Conservation (phyloP, 2,888 invertebrate species). For the Campopleginae sp. region DNA sequence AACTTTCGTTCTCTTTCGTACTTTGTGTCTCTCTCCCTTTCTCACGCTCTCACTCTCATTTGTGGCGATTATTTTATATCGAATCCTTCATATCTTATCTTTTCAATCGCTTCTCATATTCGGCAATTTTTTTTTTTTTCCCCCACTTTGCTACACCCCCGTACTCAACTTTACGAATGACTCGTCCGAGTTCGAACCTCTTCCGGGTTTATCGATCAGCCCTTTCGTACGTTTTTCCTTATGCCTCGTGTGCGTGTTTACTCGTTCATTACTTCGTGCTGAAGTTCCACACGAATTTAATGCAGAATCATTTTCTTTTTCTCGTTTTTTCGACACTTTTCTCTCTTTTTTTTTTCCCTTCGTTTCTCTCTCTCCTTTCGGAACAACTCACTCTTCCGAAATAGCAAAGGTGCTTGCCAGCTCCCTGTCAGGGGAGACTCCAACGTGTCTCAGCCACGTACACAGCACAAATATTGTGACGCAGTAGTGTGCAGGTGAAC, state of each 20-base stretch:
- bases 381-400: neutral
- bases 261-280: slow-evolving; percentile 3
- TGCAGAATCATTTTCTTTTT: slow-evolving; percentile 36
- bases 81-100: neutral
- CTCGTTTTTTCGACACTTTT: neutral
- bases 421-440: neutral
- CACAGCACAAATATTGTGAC: slow-evolving; percentile 75
- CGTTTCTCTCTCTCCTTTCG: neutral
- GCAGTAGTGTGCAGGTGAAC: slow-evolving; percentile 69
- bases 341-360: neutral
- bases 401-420: neutral
- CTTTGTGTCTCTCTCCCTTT: neutral
- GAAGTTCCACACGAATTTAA: slow-evolving; percentile 52
- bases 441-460: slow-evolving; percentile 9
- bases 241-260: slow-evolving; percentile 45
- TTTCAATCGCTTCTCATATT: neutral
- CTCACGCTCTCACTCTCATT: neutral
- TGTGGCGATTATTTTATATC: slow-evolving; percentile 4
- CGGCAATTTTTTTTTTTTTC: slow-evolving; percentile 6
- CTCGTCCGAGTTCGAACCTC: slow-evolving; percentile 19
- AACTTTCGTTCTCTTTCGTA: neutral
- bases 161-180: neutral
- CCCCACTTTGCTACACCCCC: slow-evolving; percentile 1
- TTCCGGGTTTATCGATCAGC: slow-evolving; percentile 59
- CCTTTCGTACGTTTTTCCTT: neutral